Base-by-base conservation (phyloP, 2,797 vertebrate species). In the Mustela erminea region DNA sequence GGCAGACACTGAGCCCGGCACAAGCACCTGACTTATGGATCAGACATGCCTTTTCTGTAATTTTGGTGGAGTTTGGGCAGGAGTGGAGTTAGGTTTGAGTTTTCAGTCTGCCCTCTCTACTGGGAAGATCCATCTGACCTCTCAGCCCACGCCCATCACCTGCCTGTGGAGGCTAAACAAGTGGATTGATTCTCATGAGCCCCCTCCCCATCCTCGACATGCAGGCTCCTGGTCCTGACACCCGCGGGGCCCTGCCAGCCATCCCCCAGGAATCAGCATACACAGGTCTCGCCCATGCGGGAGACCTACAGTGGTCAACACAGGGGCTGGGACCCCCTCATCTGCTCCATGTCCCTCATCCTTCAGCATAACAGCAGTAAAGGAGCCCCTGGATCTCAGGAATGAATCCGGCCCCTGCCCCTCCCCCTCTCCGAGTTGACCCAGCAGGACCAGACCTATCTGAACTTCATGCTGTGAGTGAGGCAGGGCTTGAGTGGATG, bases 221-320 rank as follows among this genome's bases (percentile, higher is more conserved):
- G 10, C 46, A 3, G 49, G 52, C 60, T 70, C 85, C 27, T n/a
- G 41, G 66, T 64, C 54, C 60, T 21, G 8, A 5, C 54, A 0
- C 18, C 49, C 0, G 3, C 14, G 2, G n/a, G 27, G 70, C 52
- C 21, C 82, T 14, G 23, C 25, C 41, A 20, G 20, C 35, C n/a
- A 25, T 8, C 66, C 25, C 25, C 74, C 43, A 1, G 29, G 20
- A 8, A 27, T 38, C 23, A 20, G 15, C 3, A 1, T 2, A 10
- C 1, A 29, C 1, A 0, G 12, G 13, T 23, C 66, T 8, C 14
- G 27, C 70, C 70, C 20, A 23, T 7, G 3, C 0, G 10, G 35
- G 68, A 13, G n/a, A 49, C 60, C 49, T 62, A 4, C 38, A 12
- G 41, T 23, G 21, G 13, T 27, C 10, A 1, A 25, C 23, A 32